Conservation (phyloP, 2,113 vertebrate genomes). For the Notiomystis cincta region DNA sequence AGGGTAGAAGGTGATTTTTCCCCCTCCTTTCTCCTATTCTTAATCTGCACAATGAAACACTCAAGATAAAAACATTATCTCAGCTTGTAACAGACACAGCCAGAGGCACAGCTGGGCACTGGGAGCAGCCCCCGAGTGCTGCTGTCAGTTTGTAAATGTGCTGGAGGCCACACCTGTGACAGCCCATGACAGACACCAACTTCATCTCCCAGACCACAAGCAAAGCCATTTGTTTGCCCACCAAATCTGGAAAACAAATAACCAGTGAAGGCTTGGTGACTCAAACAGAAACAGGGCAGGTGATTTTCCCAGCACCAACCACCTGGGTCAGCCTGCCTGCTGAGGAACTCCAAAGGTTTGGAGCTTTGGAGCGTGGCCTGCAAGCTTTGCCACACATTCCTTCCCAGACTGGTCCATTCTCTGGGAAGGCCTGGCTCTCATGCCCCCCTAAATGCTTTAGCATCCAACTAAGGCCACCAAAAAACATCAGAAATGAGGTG, state of each 20-base stretch:
- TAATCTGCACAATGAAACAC: background rate
- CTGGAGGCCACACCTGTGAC: background rate
- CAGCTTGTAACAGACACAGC: background rate
- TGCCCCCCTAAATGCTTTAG: background rate
- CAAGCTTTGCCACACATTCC: background rate
- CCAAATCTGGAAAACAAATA: background rate
- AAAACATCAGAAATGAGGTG: background rate
- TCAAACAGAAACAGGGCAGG: rapidly evolving
- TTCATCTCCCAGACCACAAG: background rate
- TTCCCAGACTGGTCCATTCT: background rate
- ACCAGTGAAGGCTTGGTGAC: background rate
- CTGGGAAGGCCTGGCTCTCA: background rate
- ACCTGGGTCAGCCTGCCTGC: background rate
- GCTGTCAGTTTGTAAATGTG: background rate
- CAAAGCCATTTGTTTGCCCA: background rate
- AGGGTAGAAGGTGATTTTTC: background rate
- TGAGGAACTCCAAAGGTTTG: background rate
- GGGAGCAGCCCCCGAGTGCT: background rate
- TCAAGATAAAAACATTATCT: rapidly evolving
- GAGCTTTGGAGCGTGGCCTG: background rate
- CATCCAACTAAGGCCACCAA: background rate
- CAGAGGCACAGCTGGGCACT: rapidly evolving
- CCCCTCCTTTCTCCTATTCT: background rate
- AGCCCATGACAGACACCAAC: background rate
- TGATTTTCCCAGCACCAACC: background rate